Base-by-base conservation (phyloP, 2,113 vertebrate species). In the Vanacampus margaritifer region DNA sequence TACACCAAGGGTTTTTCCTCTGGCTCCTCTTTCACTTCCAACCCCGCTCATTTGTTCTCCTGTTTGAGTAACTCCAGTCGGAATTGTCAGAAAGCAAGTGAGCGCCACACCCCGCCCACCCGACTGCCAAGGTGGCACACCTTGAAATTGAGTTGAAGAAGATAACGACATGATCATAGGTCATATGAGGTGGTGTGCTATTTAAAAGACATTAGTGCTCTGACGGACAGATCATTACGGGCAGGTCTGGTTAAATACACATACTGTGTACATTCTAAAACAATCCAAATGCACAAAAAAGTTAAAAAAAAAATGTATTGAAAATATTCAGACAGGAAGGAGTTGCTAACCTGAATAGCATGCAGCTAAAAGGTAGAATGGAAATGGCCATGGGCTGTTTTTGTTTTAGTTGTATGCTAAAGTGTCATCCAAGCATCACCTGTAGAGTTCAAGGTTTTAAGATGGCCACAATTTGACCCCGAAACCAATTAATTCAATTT, bases 101-200 rank as follows among this genome's bases (percentile, higher is more conserved):
- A 13, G 16, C 1, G 46, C 69, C 79, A 71, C 74, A 6, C 75
- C 80, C 41, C 32, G 46, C 61, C 39, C 36, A 56, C 64, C 39
- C 71, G 12, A 23, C 23, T 13, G 57, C 58, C 24, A 37, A 67
- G 9, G 57, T 0, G 64, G 21, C 75, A 72, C 71, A 41, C 79
- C 79, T 63, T 62, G 0, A 17, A 23, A 0, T 68, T 71, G 24
- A 23, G 0, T 68, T 71, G 24, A 5, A 78, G n/a, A 14, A 62
- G 37, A 39, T 23, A 62, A 59, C 19, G 64, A 79, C 62, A 67
- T 19, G 10, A 26, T 53, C 17, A 19, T 36, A 62, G 39, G 36
- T 60, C 51, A 26, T 14, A 46, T 28, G 26, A 46, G 1, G 46
- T 13, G 12, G 23, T 3, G 17, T 16, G 36, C 8, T 32, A 17